Evolutionary conservation across 2,888 invertebrate genomes (phyloP).

Genomic region (Itoplectis maculator): DNA sequence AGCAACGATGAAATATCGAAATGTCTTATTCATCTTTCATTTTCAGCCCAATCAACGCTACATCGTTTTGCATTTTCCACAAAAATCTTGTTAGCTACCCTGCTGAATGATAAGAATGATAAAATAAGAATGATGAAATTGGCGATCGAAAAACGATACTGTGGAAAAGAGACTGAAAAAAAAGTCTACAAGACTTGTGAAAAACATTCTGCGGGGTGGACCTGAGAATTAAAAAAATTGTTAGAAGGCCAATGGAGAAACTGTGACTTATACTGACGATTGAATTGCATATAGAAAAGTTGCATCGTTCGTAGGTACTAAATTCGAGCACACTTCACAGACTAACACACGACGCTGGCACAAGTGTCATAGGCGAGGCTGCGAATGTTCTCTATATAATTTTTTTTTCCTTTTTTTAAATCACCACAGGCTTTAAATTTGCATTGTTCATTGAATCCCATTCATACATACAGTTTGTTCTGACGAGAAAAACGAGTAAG

Average conservation of each 20-base stretch:
- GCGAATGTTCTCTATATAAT: conserved; percentile 8
- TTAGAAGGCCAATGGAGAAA: not conserved
- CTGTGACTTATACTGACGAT: conserved; percentile 61
- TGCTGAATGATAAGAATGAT: conserved; percentile 23
- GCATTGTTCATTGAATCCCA: conserved; percentile 33
- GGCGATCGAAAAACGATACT: not conserved
- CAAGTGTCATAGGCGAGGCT: conserved; percentile 40
- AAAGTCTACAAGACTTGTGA: not conserved
- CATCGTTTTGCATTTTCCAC: not conserved
- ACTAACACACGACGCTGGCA: conserved; percentile 16
- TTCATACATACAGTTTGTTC: conserved; percentile 30
- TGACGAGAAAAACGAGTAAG: conserved; percentile 6
- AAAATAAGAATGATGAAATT: not conserved
- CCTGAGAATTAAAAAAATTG: not conserved
- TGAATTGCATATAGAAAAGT: conserved; percentile 83
- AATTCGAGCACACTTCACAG: conserved; percentile 83
- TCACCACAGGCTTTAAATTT: conserved; percentile 30
- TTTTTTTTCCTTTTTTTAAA: not conserved
- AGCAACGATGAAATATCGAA: not conserved
- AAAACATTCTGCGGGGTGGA: conserved; percentile 44
- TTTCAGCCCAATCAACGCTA: conserved; percentile 6
- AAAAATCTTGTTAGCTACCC: conserved; percentile 34
- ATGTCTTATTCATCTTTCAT: not conserved
- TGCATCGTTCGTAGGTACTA: conserved; percentile 80
- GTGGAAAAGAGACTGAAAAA: not conserved